These are phyloP conservation scores for Eilema depressum DNA, from an alignment of 2,888 invertebrate species.

Conservation along the genomic window DNA sequence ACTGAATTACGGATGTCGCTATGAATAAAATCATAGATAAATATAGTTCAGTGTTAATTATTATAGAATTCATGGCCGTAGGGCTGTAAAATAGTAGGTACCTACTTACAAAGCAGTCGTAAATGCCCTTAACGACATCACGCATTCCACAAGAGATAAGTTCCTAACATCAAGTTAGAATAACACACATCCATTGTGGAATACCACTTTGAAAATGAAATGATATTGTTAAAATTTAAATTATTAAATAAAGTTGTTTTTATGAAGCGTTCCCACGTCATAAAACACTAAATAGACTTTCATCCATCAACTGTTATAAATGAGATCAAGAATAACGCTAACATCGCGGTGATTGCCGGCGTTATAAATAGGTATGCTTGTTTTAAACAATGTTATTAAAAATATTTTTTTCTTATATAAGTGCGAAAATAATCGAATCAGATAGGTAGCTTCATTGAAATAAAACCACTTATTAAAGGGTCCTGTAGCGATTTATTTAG, in stretches of 20 bases:
- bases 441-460: no score
- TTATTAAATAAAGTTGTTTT: not conserved
- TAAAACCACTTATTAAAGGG: no score
- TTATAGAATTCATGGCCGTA: not conserved
- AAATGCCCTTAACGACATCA: not conserved
- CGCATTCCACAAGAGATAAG: not conserved
- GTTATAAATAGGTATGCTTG: not conserved
- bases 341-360: slow-evolving; percentile 1
- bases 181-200: not conserved
- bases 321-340: not conserved
- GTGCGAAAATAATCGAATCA: no score
- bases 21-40: slow-evolving; percentile 40
- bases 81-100: not conserved
- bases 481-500: no score
- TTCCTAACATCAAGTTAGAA: not conserved
- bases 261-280: slow-evolving; percentile 4
- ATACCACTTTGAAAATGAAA: not conserved
- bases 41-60: slow-evolving; percentile 30
- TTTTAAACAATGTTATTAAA: not conserved
- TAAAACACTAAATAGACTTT: not conserved
- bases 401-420: not conserved
- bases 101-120: not conserved
- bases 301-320: not conserved
- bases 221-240: not conserved
- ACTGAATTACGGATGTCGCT: slow-evolving; percentile 32